Percentiles rank a stretch among this genome's conserved stretches.
Conservation (phyloP, 2,113 vertebrate species). For the Miniopterus natalensis region DNA sequence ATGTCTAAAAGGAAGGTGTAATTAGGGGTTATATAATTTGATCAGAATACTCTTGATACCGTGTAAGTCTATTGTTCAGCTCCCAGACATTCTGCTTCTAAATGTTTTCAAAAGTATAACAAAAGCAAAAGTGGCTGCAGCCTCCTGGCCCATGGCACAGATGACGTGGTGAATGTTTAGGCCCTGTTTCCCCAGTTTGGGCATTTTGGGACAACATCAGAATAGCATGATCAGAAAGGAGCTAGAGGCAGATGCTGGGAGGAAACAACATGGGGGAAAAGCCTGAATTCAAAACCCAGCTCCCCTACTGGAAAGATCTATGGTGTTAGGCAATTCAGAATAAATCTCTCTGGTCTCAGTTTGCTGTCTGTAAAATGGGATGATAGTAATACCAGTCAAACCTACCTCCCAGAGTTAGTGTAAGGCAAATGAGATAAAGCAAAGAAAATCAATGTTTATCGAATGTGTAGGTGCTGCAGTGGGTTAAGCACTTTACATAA, state of each 20-base stretch:
- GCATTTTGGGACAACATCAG: background rate
- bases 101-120: background rate
- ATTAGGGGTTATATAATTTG: constrained; percentile 69
- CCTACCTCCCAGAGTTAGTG: background rate
- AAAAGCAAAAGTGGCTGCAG: background rate
- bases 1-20: constrained; percentile 63
- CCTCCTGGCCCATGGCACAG: background rate
- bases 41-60: constrained; percentile 53
- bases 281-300: background rate
- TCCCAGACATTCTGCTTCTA: constrained; percentile 1
- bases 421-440: background rate
- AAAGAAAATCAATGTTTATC: background rate
- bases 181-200: background rate
- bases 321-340: background rate
- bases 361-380: constrained; percentile 18
- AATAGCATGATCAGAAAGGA: background rate
- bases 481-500: background rate
- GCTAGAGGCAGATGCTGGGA: no score
- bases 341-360: background rate
- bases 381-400: background rate
- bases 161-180: background rate
- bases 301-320: background rate
- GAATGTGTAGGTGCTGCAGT: background rate
- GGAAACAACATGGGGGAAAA: fast-evolving
- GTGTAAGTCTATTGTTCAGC: background rate